phyloP scores from a whole-genome alignment of 2,888 invertebrate species.

The Octonoba sinensis region DNA sequence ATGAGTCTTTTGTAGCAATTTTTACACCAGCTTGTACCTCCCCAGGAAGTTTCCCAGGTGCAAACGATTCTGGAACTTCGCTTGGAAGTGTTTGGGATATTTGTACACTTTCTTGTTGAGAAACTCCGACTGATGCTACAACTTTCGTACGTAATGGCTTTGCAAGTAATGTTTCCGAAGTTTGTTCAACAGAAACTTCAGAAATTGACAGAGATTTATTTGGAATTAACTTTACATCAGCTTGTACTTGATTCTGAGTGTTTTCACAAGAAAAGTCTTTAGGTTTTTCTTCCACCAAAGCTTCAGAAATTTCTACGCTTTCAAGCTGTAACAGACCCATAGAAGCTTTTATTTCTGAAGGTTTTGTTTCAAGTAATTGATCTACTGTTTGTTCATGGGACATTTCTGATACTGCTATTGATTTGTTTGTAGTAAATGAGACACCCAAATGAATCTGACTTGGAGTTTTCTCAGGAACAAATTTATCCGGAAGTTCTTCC shows the following conservation, averaged over 20 bases:
- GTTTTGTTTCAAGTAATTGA: conserved; percentile 34
- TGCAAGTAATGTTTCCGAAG: conserved; percentile 40
- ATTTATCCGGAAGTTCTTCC: conserved; percentile 59
- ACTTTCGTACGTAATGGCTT: conserved; percentile 49
- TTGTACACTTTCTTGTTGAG: conserved; percentile 61
- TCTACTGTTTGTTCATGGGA: conserved; percentile 37
- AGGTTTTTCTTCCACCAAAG: conserved; percentile 59
- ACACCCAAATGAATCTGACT: conserved; percentile 48
- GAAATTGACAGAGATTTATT: conserved; percentile 64
- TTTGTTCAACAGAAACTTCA: conserved; percentile 64
- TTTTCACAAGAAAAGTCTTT: conserved; percentile 62
- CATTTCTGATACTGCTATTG: conserved; percentile 54
- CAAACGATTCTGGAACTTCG: conserved; percentile 60
- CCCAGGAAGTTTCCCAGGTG: conserved; percentile 69
- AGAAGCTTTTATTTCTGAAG: conserved; percentile 34
- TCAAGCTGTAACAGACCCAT: conserved; percentile 57
- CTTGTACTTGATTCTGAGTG: conserved; percentile 72
- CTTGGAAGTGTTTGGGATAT: conserved; percentile 63
- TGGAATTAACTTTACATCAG: conserved; percentile 72
- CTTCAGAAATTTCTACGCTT: conserved; percentile 63
- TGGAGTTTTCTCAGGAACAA: conserved; percentile 60
- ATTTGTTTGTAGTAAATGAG: conserved; percentile 55
- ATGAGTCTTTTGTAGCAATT: conserved; percentile 59
- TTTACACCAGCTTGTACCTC: conserved; percentile 71
- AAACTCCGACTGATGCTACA: conserved; percentile 34